These are phyloP conservation scores for Ictalurus punctatus DNA, from an alignment of 2,113 vertebrate genomes.

Conservation along the genomic window DNA sequence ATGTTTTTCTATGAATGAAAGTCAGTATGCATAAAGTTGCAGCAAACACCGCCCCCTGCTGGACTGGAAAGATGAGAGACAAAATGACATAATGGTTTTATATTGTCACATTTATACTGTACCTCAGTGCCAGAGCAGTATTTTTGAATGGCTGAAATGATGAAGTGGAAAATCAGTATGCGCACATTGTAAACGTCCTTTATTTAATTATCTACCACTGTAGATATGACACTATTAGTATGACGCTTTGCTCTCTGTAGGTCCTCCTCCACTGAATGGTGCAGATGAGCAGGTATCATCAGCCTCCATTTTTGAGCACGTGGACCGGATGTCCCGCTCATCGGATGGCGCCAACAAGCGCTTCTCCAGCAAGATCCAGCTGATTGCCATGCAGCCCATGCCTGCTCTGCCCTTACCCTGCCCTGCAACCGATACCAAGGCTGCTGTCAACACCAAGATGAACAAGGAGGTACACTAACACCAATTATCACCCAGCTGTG, in stretches of 20 bases:
- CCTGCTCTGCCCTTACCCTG: slow-evolving; percentile 79
- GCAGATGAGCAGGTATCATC: slow-evolving; percentile 84
- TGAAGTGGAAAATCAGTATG: neutral
- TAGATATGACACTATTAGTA: neutral
- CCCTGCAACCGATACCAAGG: slow-evolving; percentile 71
- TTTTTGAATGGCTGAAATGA: neutral
- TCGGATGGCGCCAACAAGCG: slow-evolving; percentile 82
- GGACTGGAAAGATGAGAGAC: slow-evolving; percentile 17
- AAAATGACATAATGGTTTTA: neutral
- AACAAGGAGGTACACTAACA: slow-evolving; percentile 84
- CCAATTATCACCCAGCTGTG: neutral
- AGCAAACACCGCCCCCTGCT: slow-evolving; percentile 43
- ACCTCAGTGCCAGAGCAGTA: neutral
- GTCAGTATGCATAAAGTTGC: neutral
- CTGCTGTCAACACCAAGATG: slow-evolving; percentile 83
- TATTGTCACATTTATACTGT: neutral
- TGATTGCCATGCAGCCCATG: slow-evolving; percentile 98
- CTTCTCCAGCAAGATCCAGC: slow-evolving; percentile 90
- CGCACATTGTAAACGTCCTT: neutral
- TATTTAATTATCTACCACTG: neutral
- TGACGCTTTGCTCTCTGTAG: slow-evolving; percentile 63
- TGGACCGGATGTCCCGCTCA: slow-evolving; percentile 87
- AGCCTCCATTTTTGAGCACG: slow-evolving; percentile 92
- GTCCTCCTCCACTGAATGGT: slow-evolving; percentile 75
- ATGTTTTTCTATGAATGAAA: neutral